Percentiles rank a stretch among this genome's conserved stretches.
Conservation (phyloP, 2,888 invertebrate genomes). For the Limnephilus rhombicus region DNA sequence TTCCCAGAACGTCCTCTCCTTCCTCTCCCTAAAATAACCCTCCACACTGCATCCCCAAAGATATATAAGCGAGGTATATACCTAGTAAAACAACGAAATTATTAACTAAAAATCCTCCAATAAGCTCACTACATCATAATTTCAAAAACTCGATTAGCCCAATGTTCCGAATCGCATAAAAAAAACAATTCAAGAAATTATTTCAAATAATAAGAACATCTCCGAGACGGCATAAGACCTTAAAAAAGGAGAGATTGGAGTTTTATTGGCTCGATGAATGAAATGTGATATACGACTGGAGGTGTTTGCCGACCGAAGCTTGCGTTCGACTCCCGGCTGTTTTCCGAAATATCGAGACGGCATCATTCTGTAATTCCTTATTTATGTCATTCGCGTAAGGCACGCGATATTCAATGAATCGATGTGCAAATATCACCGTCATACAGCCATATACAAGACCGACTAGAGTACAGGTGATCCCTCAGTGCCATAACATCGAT, state of each 20-base stretch:
- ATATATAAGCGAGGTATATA: too few relatives aligned
- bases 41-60: too few relatives aligned
- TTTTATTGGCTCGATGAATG: background rate
- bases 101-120: background rate
- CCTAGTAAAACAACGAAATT: too few relatives aligned
- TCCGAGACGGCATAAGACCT: background rate
- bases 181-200: background rate
- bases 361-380: background rate
- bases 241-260: background rate
- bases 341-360: background rate
- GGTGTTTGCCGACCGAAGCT: background rate
- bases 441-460: background rate
- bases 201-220: background rate
- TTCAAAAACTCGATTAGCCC: background rate
- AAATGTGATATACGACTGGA: background rate
- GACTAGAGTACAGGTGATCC: too few relatives aligned
- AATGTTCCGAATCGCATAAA: background rate
- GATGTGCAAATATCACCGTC: background rate
- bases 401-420: conserved; percentile 17
- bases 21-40: too few relatives aligned
- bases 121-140: background rate
- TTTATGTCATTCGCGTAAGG: conserved; percentile 24
- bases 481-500: too few relatives aligned
- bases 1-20: too few relatives aligned
- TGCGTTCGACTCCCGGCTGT: conserved; percentile 8